Conservation (phyloP, 2,888 invertebrate species). For the Thera obeliscata region DNA sequence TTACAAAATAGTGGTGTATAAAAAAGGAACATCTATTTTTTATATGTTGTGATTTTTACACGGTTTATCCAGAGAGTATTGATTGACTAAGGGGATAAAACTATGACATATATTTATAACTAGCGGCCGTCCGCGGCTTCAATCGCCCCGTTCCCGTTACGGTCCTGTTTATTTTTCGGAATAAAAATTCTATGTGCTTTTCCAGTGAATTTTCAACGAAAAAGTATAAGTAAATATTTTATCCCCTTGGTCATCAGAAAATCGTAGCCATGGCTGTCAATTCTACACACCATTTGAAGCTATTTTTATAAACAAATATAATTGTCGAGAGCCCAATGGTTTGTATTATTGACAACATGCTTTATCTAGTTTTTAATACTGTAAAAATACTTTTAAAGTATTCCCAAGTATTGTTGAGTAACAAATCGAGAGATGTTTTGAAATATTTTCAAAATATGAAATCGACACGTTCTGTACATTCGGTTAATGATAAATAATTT, state of each 20-base stretch:
- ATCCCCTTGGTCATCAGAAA: neutral
- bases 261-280: neutral
- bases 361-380: neutral
- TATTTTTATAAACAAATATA: neutral
- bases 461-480: conserved; percentile 31
- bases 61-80: too few relatives aligned
- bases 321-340: too few relatives aligned
- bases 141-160: too few relatives aligned
- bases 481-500: conserved; percentile 22
- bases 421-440: conserved; percentile 4
- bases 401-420: conserved; percentile 14
- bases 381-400: conserved; percentile 13
- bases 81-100: too few relatives aligned
- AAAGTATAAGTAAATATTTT: neutral
- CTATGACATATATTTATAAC: too few relatives aligned
- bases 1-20: too few relatives aligned
- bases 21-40: too few relatives aligned
- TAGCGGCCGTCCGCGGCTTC: too few relatives aligned
- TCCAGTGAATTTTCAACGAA: too few relatives aligned
- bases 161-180: too few relatives aligned
- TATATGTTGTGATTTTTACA: too few relatives aligned
- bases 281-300: neutral
- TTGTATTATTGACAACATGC: neutral
- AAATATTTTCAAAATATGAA: conserved; percentile 24
- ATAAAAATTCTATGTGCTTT: too few relatives aligned